These are phyloP conservation scores for Drosophila sordidula DNA, from an alignment of 2,888 invertebrate species.

Conservation along the genomic window DNA sequence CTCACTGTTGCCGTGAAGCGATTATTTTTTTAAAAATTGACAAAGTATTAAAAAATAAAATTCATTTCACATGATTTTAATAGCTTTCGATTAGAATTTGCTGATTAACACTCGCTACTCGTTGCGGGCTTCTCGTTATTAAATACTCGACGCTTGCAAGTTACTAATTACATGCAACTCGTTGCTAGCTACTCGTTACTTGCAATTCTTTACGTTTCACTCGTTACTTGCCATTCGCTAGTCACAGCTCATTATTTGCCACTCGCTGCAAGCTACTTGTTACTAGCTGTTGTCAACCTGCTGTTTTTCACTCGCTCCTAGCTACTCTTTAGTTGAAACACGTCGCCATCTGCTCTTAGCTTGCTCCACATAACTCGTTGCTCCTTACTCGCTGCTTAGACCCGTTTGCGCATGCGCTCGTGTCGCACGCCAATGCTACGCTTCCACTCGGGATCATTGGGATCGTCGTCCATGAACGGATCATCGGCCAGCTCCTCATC, in stretches of 20 bases:
- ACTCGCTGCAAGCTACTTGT: no score
- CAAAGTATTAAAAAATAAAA: constrained; percentile 44
- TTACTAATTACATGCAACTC: no score
- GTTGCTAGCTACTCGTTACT: background rate
- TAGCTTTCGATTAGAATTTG: constrained; percentile 54
- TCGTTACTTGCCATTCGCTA: background rate
- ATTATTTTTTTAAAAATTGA: constrained; percentile 36
- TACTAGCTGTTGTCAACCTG: background rate
- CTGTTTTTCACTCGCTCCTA: background rate
- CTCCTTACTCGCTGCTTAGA: constrained; percentile 27
- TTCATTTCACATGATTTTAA: constrained; percentile 24
- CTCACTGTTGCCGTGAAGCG: constrained; percentile 6
- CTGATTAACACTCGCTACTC: constrained; percentile 6
- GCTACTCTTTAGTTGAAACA: background rate
- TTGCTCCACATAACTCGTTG: background rate
- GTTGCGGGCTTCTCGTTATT: background rate
- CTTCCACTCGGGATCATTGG: constrained; percentile 94
- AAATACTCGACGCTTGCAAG: no score
- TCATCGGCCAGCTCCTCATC: constrained; percentile 64
- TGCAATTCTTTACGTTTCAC: background rate
- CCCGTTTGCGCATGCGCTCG: constrained; percentile 62
- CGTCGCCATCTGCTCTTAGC: constrained; percentile 1
- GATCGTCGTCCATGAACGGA: constrained; percentile 91
- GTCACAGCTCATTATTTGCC: background rate
- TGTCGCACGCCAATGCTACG: constrained; percentile 63